Evolutionary conservation across 2,113 vertebrate species (phyloP).

Genomic region (Aviceda subcristata): DNA sequence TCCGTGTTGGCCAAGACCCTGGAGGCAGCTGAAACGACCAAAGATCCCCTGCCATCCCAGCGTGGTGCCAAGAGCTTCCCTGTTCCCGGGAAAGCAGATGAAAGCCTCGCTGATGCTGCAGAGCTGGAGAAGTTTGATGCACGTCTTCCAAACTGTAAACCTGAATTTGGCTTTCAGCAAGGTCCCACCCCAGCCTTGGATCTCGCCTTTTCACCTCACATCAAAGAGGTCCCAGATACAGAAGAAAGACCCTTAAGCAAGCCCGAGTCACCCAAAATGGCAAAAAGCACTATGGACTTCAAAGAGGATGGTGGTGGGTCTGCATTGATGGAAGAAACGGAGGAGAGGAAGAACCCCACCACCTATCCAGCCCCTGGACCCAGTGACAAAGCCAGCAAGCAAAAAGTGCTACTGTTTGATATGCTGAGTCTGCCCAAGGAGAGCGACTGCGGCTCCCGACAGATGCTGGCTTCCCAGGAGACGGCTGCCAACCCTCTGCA

Average conservation of each 20-base stretch:
- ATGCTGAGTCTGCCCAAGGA: slow-evolving; percentile 38
- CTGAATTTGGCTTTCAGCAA: slow-evolving; percentile 35
- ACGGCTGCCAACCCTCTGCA: slow-evolving; percentile 42
- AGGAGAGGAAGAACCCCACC: not conserved
- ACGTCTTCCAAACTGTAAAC: not conserved
- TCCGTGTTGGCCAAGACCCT: slow-evolving; percentile 66
- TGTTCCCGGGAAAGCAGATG: not conserved
- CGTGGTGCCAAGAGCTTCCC: not conserved
- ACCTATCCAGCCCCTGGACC: not conserved
- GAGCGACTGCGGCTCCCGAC: not conserved
- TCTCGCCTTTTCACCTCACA: not conserved
- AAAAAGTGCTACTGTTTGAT: not conserved
- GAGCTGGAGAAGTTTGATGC: not conserved
- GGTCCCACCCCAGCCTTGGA: not conserved
- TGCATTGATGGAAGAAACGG: not conserved
- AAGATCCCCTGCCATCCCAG: not conserved
- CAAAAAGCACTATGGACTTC: not conserved
- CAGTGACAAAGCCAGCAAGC: not conserved
- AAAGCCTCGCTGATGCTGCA: slow-evolving; percentile 21
- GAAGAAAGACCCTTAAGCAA: not conserved
- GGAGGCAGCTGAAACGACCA: not conserved
- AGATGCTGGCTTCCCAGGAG: not conserved
- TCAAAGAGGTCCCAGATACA: not conserved
- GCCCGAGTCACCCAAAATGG: not conserved
- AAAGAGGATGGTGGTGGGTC: not conserved